These are phyloP conservation scores for Sardinella longiceps DNA, from an alignment of 2,797 vertebrate species.

Conservation along the genomic window DNA sequence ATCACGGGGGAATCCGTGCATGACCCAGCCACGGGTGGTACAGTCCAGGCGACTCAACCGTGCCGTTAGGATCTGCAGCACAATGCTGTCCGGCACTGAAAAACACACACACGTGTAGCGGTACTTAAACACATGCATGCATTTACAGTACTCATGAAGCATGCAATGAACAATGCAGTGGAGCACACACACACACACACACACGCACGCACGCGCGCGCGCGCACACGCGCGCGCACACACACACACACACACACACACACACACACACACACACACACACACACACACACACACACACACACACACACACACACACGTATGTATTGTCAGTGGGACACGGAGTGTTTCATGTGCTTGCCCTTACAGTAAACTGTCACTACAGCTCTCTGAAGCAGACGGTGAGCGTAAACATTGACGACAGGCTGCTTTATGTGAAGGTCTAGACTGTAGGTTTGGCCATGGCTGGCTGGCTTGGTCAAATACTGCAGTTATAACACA, in stretches of 20 bases:
- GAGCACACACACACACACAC: neutral
- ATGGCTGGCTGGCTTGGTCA: neutral
- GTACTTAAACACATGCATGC: neutral
- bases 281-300: no score
- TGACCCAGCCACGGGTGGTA: constrained; percentile 81
- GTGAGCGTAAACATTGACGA: neutral
- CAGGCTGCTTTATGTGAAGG: neutral
- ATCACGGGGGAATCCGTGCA: constrained; percentile 83
- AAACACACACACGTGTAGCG: constrained; percentile 7
- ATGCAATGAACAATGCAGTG: no score
- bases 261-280: neutral
- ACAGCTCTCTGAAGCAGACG: neutral
- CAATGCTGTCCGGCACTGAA: constrained; percentile 82
- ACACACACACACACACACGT: neutral
- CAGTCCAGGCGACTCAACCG: constrained; percentile 80
- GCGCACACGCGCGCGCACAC: neutral
- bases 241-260: neutral
- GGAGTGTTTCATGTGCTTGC: neutral
- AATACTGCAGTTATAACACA: neutral
- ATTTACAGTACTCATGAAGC: no score
- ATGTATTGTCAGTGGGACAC: neutral
- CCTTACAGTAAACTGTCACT: neutral
- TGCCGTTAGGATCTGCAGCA: constrained; percentile 74
- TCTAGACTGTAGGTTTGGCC: neutral
- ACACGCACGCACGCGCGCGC: neutral